Base-by-base conservation (phyloP, 2,888 invertebrate species). In the Ceraclea dissimilis region DNA sequence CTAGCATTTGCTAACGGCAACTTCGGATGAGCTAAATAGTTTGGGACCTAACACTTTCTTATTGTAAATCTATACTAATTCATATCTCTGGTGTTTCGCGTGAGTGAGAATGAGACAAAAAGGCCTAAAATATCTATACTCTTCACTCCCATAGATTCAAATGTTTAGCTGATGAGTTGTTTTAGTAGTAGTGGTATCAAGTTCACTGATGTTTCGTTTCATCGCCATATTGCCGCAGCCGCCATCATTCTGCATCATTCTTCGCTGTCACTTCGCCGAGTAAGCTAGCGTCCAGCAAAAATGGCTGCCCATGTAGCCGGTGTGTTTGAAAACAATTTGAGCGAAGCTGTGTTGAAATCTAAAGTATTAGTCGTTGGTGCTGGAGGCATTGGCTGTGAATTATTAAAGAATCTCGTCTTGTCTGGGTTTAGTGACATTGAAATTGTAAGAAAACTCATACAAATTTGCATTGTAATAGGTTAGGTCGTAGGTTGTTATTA, bases 371-470 rank as follows among this genome's bases (percentile, higher is more conserved):
- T 94, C 16, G 92, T 94, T 21, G 99, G 99, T 54, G 98, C 99
- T 66, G 99, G 99, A 63, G 99, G 99, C 57, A 99, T 99, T 67
- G 99, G 99, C 62, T 99, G 98, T 76, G 99, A 99, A 76, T 84
- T 99, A 64, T 76, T 99, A 39, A 99, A 99, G 73, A 96, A 97
- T 77, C 83, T 99, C 63, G 96, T 96, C 31, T 77, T 98, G 49
- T 89, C 92, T 62, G 98, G 98, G 61, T 99, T 98, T 70, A 82
- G 82, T 43, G 80, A 93, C 64, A 93, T 99, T 65, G 91, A 94
- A 79, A 89, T 99, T 67, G 98, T 97, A 81, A 79, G 89, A 81
- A 61, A 55, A 31, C 17, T 4, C 4, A 2, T 17, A 20, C 16
- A 33, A 22, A 21, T 54, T 50, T 22, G n/a, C 17, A 16, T 49